These are phyloP conservation scores for Pituophis catenifer DNA, from an alignment of 2,113 vertebrate genomes.

Conservation along the genomic window DNA sequence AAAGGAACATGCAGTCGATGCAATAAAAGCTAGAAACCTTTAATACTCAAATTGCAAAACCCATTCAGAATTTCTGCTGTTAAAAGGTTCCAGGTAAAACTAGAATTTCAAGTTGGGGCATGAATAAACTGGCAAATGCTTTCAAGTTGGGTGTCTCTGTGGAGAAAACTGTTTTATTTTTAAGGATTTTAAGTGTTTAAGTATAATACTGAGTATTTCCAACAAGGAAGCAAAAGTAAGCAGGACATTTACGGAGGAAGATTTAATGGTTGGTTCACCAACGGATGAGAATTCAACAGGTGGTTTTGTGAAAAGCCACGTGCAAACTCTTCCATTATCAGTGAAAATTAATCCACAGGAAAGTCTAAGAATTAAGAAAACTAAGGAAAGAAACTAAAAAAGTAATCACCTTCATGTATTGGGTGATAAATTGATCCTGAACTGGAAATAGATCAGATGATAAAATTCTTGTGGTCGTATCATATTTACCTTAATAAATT, in stretches of 20 bases:
- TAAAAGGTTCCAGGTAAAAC: not conserved
- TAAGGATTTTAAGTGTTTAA: not conserved
- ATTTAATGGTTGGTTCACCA: not conserved
- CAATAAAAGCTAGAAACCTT: not conserved
- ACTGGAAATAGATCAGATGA: not conserved
- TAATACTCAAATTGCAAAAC: not conserved
- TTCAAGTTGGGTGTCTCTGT: not conserved
- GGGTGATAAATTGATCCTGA: not conserved
- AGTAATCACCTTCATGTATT: not conserved
- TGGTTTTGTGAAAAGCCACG: not conserved
- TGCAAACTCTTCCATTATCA: not conserved
- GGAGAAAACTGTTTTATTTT: too few species aligned
- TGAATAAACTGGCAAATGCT: too few species aligned
- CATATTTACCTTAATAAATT: not conserved
- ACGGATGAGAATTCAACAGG: too few species aligned
- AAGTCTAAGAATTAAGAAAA: not conserved
- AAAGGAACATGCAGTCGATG: not conserved
- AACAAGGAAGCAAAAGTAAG: not conserved
- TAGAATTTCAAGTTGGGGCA: not conserved
- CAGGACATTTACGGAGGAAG: not conserved
- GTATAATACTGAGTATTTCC: not conserved
- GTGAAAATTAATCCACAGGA: not conserved
- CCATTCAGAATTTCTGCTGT: not conserved
- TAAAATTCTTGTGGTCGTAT: not conserved
- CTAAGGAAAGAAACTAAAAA: not conserved